A percentile compares a stretch with the other conserved stretches of the same genome.
phyloP scores from a whole-genome alignment of 1,140 invertebrate genomes.

The Propsilocerus akamusi region DNA sequence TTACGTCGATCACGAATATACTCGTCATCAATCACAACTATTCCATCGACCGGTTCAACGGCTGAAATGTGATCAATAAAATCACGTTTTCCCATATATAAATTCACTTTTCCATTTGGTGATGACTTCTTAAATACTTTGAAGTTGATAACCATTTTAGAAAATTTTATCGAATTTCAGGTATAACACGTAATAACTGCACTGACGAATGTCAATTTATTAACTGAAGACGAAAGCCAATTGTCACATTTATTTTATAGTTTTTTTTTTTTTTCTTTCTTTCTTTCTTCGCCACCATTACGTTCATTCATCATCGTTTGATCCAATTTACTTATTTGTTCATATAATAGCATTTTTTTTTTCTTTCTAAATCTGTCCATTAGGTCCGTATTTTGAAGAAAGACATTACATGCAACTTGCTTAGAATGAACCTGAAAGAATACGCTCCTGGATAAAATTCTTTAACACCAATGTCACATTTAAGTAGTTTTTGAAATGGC shows the following conservation, averaged over 20 bases:
- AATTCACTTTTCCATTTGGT: constrained; percentile 83
- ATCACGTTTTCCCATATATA: constrained; percentile 91
- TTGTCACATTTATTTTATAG: background rate
- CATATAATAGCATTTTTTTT: background rate
- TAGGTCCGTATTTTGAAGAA: too few relatives aligned
- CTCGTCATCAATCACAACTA: constrained; percentile 78
- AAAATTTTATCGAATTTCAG: background rate
- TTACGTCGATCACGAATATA: constrained; percentile 67
- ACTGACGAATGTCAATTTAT: background rate
- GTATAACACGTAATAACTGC: background rate
- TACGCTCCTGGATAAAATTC: too few relatives aligned
- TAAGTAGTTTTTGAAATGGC: too few relatives aligned
- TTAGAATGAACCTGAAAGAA: too few relatives aligned
- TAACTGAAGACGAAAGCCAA: background rate
- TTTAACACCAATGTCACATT: too few relatives aligned
- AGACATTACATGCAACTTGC: too few relatives aligned
- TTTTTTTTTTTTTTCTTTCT: background rate
- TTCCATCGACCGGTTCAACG: constrained; percentile 89
- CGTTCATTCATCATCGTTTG: background rate
- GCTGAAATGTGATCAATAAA: constrained; percentile 88
- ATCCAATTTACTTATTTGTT: background rate
- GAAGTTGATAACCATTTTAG: constrained; percentile 66
- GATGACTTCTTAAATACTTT: constrained; percentile 92
- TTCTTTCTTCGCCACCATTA: background rate
- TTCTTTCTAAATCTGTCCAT: too few relatives aligned